These are phyloP conservation scores for Orthosia gothica DNA, from an alignment of 2,888 invertebrate genomes.

Conservation along the genomic window DNA sequence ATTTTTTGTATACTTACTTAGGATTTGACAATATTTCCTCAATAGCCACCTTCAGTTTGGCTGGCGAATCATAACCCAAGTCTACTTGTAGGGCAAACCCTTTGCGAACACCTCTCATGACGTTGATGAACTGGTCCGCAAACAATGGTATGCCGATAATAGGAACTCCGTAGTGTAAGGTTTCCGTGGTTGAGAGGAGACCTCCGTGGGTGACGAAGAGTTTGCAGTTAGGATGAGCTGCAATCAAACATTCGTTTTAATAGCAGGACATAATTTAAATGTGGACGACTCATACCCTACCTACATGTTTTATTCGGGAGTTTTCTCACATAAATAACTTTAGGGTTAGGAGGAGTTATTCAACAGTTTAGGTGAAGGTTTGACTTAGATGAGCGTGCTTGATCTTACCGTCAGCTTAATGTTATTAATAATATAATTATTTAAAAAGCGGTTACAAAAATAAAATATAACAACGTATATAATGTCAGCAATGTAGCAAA, in stretches of 20 bases:
- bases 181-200: constrained; percentile 77
- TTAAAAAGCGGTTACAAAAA: too few relatives aligned
- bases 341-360: background rate
- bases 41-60: constrained; percentile 74
- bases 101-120: constrained; percentile 72
- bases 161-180: constrained; percentile 78
- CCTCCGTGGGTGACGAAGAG: constrained; percentile 82
- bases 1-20: constrained; percentile 67
- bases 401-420: background rate
- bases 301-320: background rate
- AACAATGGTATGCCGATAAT: constrained; percentile 80
- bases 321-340: background rate
- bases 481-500: too few relatives aligned
- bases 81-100: constrained; percentile 76
- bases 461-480: too few relatives aligned
- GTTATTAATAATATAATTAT: background rate
- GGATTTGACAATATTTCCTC: constrained; percentile 72
- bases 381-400: background rate
- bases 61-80: constrained; percentile 68
- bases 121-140: constrained; percentile 79
- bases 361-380: background rate
- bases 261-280: background rate
- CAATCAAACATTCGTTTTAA: constrained; percentile 35
- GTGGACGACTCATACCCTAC: background rate
- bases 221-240: constrained; percentile 80